Percentiles rank a stretch among this genome's conserved stretches.
These are phyloP conservation scores for Rotaria macrura DNA, from an alignment of 2,888 invertebrate genomes.

Conservation along the genomic window DNA sequence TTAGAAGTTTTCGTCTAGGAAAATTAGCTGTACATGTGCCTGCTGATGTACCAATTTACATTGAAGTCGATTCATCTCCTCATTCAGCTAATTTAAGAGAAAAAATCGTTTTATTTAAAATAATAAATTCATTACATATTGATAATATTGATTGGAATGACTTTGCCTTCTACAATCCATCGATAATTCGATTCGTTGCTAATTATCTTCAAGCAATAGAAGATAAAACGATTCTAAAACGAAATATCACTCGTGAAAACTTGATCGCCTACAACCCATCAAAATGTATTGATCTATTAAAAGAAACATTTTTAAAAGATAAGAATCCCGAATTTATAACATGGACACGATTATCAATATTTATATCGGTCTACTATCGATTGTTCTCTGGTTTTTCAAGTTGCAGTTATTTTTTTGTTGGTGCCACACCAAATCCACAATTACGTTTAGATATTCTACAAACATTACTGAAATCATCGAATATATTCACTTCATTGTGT, in stretches of 20 bases:
- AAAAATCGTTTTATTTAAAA: not conserved
- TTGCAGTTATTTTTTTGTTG: not conserved
- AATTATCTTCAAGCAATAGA: slow-evolving; percentile 8
- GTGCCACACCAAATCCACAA: not conserved
- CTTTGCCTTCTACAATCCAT: not conserved
- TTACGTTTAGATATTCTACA: slow-evolving; percentile 7
- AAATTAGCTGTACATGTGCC: not conserved
- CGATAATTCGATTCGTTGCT: not conserved
- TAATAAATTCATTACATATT: not conserved
- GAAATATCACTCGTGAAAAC: not conserved
- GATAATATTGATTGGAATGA: not conserved
- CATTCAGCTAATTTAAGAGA: not conserved
- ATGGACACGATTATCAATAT: not conserved
- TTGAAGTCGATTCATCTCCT: slow-evolving; percentile 20
- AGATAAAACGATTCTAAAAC: not conserved
- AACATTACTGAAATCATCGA: not conserved
- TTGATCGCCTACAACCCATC: too few relatives aligned
- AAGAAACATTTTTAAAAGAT: not conserved
- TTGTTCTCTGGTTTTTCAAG: slow-evolving; percentile 9
- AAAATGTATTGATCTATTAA: not conserved
- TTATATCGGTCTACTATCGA: not conserved
- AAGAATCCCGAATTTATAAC: not conserved
- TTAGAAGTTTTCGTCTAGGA: slow-evolving; percentile 4
- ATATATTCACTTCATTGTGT: not conserved
- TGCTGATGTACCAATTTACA: not conserved